Evolutionary conservation across 2,797 vertebrate species (phyloP).

Genomic region (Acridotheres tristis): DNA sequence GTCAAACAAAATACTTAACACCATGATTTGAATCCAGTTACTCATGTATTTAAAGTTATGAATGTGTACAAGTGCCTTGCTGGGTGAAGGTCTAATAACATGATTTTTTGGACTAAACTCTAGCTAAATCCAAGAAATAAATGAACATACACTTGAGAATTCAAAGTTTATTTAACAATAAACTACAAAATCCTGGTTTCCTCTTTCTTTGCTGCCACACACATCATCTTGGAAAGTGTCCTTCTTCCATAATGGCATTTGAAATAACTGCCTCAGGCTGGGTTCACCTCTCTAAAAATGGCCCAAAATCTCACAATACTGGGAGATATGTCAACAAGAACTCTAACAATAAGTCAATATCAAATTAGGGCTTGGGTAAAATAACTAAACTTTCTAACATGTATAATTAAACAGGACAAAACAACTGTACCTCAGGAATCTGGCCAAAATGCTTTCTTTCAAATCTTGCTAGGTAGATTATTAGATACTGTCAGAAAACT

Average conservation of each 20-base stretch:
- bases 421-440: background rate
- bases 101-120: background rate
- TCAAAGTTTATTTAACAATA: background rate
- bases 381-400: background rate
- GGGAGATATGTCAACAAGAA: background rate
- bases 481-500: background rate
- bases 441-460: background rate
- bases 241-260: background rate
- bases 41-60: background rate
- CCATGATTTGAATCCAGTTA: background rate
- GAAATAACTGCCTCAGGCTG: background rate
- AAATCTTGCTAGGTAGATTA: background rate
- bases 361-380: background rate
- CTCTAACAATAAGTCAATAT: background rate
- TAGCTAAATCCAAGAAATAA: background rate
- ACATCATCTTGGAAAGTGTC: background rate
- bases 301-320: background rate
- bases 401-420: background rate
- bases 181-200: background rate
- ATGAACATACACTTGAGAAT: background rate
- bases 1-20: slow-evolving; percentile 1
- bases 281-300: background rate
- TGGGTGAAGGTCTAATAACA: background rate
- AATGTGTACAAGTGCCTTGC: background rate
- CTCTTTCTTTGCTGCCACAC: background rate